These are phyloP conservation scores for Mechanitis mazaeus DNA, from an alignment of 2,888 invertebrate species.

Conservation along the genomic window DNA sequence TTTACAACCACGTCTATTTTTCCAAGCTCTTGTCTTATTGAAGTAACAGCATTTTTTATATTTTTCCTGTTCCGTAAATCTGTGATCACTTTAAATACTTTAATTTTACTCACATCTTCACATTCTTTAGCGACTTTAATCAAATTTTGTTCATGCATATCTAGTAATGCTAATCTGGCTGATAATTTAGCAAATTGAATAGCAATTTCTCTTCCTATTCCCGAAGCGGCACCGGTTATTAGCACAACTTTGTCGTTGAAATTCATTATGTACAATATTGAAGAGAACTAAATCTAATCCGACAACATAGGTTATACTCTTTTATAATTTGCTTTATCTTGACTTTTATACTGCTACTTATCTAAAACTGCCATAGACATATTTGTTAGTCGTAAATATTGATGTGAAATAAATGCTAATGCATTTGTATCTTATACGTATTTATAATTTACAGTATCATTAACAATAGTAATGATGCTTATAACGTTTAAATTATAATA, in stretches of 20 bases:
- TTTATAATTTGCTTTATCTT: no score
- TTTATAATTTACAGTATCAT: no score
- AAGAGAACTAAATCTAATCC: no score
- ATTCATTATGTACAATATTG: neutral
- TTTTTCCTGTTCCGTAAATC: slow-evolving; percentile 39
- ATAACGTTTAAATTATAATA: no score
- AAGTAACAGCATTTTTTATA: slow-evolving; percentile 35
- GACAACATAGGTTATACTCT: no score
- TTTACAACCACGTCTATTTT: slow-evolving; percentile 45
- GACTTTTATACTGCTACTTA: no score
- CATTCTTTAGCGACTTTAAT: slow-evolving; percentile 36
- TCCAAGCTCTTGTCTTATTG: slow-evolving; percentile 36
- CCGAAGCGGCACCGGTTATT: slow-evolving; percentile 2
- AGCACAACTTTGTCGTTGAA: neutral
- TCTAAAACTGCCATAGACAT: no score
- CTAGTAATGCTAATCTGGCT: slow-evolving; percentile 18
- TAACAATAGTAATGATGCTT: no score
- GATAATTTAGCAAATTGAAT: neutral
- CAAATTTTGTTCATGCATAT: slow-evolving; percentile 36
- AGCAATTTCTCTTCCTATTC: neutral
- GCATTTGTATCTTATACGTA: no score
- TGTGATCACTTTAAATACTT: slow-evolving; percentile 37
- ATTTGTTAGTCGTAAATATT: no score
- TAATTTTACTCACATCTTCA: slow-evolving; percentile 34
- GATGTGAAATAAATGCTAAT: no score